A percentile compares a stretch with the other conserved stretches of the same genome.
Evolutionary conservation across 1,140 invertebrate species (phyloP).

Genomic region (Megalopta genalis): DNA sequence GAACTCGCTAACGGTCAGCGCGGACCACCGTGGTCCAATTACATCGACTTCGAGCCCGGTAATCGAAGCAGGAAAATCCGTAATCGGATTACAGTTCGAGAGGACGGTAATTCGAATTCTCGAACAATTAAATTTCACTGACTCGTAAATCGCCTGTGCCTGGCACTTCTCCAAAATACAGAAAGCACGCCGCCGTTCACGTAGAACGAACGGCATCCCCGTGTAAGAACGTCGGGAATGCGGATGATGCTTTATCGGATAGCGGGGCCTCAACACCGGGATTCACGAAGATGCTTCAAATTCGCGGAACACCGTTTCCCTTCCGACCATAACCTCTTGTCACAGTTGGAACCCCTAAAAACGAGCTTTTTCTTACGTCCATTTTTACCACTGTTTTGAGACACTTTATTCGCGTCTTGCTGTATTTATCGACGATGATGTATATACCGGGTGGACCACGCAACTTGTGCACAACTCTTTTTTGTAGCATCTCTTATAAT

Average conservation of each 20-base stretch:
- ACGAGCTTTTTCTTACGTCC: too few species aligned
- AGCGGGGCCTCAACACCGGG: neutral
- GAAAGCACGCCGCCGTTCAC: neutral
- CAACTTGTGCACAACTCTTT: too few species aligned
- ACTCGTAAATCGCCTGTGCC: conserved; percentile 13
- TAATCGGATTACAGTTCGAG: conserved; percentile 43
- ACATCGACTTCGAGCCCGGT: neutral
- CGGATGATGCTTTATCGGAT: conserved; percentile 6
- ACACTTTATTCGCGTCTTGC: too few species aligned
- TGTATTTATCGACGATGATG: too few species aligned
- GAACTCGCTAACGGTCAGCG: neutral
- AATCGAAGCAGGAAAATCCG: conserved; percentile 25
- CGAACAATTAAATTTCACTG: conserved; percentile 41
- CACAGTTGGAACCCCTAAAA: neutral
- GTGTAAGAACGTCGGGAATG: conserved; percentile 17
- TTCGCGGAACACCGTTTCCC: conserved; percentile 12
- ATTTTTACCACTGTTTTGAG: too few species aligned
- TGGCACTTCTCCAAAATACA: conserved; percentile 32
- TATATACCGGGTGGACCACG: too few species aligned
- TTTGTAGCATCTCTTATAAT: too few species aligned
- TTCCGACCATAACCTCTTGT: neutral
- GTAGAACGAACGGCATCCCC: neutral
- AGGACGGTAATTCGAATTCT: conserved; percentile 25
- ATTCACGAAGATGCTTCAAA: conserved; percentile 28
- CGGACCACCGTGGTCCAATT: conserved; percentile 7